These are phyloP conservation scores for Planococcus citri DNA, from an alignment of 1,140 invertebrate species.

Conservation along the genomic window DNA sequence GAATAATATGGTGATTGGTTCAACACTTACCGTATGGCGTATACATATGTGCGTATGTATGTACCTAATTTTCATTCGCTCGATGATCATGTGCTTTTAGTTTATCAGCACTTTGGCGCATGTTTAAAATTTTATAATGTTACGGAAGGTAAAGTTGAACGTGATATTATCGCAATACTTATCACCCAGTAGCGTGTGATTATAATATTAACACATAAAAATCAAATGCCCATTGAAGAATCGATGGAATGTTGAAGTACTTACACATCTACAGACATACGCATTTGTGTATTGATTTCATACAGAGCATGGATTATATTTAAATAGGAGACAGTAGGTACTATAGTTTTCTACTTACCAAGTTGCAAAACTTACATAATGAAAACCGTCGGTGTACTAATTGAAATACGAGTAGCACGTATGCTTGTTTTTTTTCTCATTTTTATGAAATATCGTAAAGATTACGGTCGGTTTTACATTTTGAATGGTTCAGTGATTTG, in stretches of 20 bases:
- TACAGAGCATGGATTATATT: background rate
- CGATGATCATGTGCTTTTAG: background rate
- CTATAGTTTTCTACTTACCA: background rate
- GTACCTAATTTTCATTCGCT: no score
- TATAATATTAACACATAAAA: background rate
- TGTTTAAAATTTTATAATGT: background rate
- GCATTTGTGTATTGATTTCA: background rate
- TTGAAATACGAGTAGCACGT: no score
- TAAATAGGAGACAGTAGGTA: no score
- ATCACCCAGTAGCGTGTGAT: background rate
- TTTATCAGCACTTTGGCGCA: background rate
- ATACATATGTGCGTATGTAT: no score
- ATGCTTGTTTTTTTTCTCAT: no score
- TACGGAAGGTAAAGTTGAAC: background rate
- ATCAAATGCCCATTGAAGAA: background rate
- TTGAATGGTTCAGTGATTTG: no score
- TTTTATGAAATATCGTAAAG: no score
- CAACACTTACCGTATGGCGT: no score
- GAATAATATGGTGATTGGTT: no score
- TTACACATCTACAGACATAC: no score
- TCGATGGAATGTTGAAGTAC: background rate
- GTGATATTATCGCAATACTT: background rate
- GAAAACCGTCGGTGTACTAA: background rate
- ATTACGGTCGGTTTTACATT: no score
- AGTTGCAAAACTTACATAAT: background rate